Conservation (phyloP, 2,113 vertebrate species). For the Rhombomys opimus region DNA sequence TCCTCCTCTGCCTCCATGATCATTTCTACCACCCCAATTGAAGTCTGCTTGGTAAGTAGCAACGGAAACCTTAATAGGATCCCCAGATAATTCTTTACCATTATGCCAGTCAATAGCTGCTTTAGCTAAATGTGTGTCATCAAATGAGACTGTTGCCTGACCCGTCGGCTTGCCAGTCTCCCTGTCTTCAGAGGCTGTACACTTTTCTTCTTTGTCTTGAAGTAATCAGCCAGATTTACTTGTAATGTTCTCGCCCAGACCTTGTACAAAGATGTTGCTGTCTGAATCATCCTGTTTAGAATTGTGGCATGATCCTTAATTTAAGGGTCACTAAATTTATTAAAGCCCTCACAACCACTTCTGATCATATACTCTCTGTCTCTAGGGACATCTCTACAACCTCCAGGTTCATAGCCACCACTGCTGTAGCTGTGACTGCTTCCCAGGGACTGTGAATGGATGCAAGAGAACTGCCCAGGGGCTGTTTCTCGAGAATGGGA, state of each 20-base stretch:
- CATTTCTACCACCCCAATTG: too few species aligned
- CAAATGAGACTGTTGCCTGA: conserved; percentile 93
- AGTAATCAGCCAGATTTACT: not conserved
- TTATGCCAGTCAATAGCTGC: conserved; percentile 69
- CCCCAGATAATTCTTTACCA: not conserved
- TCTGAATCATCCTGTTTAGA: not conserved
- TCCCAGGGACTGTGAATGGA: not conserved
- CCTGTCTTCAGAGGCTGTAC: conserved; percentile 94
- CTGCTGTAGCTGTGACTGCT: not conserved
- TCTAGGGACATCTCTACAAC: not conserved
- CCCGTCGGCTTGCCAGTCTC: conserved; percentile 94
- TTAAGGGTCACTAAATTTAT: not conserved
- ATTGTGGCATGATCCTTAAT: not conserved
- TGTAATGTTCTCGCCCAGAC: not conserved
- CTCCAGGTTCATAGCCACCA: not conserved
- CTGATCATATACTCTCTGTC: not conserved
- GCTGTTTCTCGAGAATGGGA: not conserved
- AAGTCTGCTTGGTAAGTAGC: not conserved
- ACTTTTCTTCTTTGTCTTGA: conserved; percentile 92
- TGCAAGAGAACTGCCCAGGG: not conserved
- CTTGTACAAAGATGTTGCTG: not conserved
- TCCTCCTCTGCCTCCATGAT: not conserved
- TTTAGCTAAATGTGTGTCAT: conserved; percentile 94
- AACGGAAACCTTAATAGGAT: not conserved
- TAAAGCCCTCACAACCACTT: not conserved